A percentile compares a stretch with the other conserved stretches of the same genome.
Evolutionary conservation across 2,113 vertebrate species (phyloP).

Genomic region (Pseudolaguvia tuberculata): DNA sequence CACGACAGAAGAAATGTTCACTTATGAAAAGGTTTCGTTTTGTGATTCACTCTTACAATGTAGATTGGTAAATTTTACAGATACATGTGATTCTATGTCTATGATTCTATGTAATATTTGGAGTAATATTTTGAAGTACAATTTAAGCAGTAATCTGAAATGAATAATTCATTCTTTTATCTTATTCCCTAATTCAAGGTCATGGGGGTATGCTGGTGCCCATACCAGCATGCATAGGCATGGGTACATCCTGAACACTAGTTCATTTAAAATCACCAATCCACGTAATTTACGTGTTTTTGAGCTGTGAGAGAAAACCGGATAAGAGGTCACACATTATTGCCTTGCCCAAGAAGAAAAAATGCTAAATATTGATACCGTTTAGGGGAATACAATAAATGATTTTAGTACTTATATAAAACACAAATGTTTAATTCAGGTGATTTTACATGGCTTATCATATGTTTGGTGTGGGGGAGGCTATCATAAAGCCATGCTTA

Average conservation of each 20-base stretch:
- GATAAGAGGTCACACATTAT: no score
- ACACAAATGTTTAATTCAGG: neutral
- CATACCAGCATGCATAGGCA: no score
- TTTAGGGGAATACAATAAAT: neutral
- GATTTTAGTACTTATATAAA: neutral
- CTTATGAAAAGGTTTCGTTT: neutral
- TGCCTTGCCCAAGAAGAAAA: neutral
- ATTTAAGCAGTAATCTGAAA: neutral
- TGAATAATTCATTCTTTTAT: no score
- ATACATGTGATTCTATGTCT: no score
- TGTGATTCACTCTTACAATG: neutral
- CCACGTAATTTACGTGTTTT: no score
- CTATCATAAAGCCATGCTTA: slow-evolving; percentile 22
- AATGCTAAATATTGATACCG: neutral
- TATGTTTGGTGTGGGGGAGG: slow-evolving; percentile 11
- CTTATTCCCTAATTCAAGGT: no score
- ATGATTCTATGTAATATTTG: no score
- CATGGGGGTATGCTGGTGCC: no score
- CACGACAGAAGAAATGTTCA: neutral
- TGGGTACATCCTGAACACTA: no score
- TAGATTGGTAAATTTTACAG: neutral
- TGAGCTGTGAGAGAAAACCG: no score
- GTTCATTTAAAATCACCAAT: no score
- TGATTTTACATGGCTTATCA: neutral
- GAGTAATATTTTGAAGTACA: no score